Evolutionary conservation across 1,140 invertebrate genomes (phyloP), one percentile per base, ranked within the genome.

Genomic region (Drosophila kanapiae): DNA sequence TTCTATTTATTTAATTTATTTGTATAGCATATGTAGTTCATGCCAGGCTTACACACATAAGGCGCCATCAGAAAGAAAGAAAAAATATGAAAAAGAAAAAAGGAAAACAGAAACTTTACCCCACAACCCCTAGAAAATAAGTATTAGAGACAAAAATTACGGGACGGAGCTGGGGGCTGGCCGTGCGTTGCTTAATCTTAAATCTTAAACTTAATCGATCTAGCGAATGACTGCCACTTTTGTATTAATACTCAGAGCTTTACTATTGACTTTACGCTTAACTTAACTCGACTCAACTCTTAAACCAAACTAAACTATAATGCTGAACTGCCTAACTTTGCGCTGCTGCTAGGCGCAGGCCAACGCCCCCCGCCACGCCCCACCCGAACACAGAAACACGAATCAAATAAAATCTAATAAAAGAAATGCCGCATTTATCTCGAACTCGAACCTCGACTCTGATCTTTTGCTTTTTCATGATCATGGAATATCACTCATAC

Each of bases 1-100:
- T 90, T 76, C 69, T 90, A 90, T 88, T 88, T 88, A 90, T 90
- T 90, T 90, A 90, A 90, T 90, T 90, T 90, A 90, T 90, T 90
- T 90, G 60, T 90, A 77, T 60, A 90, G 85, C 81, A 76, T 90
- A 54, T 54, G 51, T 54, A 88, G 82, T 54, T 78, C 67, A 88
- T 83, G 69, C 70, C 45, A 72, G 71, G 60, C 67, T 79, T 79
- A 70, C 51, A 78, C 42, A 63, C 47, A 53, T 77, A 79, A 70
- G 80, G 68, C 84, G 83, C 79, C 83, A 83, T 83, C 58, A 79
- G 23, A 23, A 23, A 23, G 23, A 56, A 40, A 75, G 40, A 43
- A 61, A 48, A 9, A 23, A 33, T 47, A 31, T 27, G 37, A 43
- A 42, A 67, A 49, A 57, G 0, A 47, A 43, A n/a, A 62, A 37